Conservation (phyloP, 2,888 invertebrate species). For the Coleophora flavipennella region DNA sequence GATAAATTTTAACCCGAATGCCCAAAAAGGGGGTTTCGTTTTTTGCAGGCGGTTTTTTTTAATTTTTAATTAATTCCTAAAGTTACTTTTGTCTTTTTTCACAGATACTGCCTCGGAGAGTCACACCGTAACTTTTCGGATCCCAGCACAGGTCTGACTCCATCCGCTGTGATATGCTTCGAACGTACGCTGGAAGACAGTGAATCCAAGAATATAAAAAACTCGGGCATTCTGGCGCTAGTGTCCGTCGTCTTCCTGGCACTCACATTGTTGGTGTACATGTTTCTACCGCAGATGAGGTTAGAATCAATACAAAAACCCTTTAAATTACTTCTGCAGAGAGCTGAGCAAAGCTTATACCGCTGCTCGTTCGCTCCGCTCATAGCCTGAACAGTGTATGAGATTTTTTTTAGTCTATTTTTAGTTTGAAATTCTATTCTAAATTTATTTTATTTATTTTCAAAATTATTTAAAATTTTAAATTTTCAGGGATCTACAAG, state of each 20-base stretch:
- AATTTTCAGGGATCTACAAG: conserved; percentile 71
- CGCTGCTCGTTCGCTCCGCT: too few species aligned
- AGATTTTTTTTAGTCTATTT: too few species aligned
- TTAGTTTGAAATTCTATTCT: too few species aligned
- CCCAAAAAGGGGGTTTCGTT: too few species aligned
- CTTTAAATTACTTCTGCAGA: too few species aligned
- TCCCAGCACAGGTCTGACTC: conserved; percentile 23
- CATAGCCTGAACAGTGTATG: too few species aligned
- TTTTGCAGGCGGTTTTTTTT: too few species aligned
- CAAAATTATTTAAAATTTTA: too few species aligned
- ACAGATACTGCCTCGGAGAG: conserved; percentile 47
- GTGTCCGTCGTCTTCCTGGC: conserved; percentile 74
- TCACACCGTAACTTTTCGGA: conserved; percentile 35
- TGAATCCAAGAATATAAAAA: conserved; percentile 45
- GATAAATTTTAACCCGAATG: too few species aligned
- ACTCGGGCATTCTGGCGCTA: conserved; percentile 54
- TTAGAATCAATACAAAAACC: conserved; percentile 30
- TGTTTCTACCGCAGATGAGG: conserved; percentile 73
- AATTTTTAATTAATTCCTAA: too few species aligned
- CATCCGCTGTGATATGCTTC: conserved; percentile 70
- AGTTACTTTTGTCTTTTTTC: conserved; percentile 10
- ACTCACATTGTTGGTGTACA: conserved; percentile 74
- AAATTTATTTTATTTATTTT: too few species aligned
- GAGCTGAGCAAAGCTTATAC: too few species aligned
- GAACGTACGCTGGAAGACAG: conserved; percentile 77